phyloP scores from a whole-genome alignment of 2,113 vertebrate species.

The Pitta sordida region DNA sequence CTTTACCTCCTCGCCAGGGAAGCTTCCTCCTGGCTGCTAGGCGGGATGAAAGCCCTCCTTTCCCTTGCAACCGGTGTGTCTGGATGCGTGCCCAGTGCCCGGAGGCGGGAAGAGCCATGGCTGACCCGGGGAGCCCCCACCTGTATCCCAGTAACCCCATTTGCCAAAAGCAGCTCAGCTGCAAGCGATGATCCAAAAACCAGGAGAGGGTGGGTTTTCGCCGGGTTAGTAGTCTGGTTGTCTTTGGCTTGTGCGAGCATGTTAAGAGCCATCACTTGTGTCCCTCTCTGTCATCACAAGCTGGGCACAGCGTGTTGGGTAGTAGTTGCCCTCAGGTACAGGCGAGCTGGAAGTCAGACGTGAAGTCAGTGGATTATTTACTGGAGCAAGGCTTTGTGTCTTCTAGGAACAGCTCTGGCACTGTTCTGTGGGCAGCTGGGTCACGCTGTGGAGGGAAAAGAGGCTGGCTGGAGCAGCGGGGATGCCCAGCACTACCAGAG shows the following conservation, averaged over 20 bases:
- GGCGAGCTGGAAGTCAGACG: rapidly evolving
- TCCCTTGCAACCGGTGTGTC: not conserved
- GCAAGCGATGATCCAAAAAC: not conserved
- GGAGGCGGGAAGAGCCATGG: not conserved
- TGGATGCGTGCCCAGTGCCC: not conserved
- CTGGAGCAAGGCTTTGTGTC: not conserved
- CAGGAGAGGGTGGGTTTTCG: not conserved
- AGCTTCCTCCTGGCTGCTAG: not conserved
- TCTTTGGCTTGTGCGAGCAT: not conserved
- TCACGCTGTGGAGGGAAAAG: not conserved
- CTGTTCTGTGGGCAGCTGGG: rapidly evolving
- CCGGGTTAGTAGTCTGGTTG: not conserved
- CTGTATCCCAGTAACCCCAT: not conserved
- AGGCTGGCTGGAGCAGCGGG: rapidly evolving
- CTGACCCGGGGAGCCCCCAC: not conserved
- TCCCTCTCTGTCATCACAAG: not conserved
- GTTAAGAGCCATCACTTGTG: not conserved
- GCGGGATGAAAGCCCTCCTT: not conserved
- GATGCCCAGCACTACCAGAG: not conserved
- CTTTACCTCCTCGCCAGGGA: not conserved
- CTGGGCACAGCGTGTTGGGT: rapidly evolving
- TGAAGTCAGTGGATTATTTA: not conserved
- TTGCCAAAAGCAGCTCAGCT: not conserved
- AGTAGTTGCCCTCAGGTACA: not conserved
- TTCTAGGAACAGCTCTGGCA: not conserved